Evolutionary conservation across 2,888 invertebrate species (phyloP).

Genomic region (Agriopis aurantiaria): DNA sequence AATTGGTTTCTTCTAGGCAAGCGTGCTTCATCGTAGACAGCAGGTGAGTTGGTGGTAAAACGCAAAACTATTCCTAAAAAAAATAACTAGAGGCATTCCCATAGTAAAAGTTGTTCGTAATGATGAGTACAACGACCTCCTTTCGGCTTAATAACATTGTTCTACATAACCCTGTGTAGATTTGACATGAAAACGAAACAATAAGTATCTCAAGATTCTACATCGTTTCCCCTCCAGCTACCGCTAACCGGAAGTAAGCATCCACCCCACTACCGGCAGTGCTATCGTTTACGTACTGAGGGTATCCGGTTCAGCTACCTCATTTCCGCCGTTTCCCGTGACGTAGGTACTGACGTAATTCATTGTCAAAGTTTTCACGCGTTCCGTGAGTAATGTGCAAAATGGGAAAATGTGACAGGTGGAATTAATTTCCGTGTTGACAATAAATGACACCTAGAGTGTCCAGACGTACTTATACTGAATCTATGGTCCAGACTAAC

Average conservation of each 20-base stretch:
- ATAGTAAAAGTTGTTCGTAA: too few species aligned
- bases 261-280: not conserved
- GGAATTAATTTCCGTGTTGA: conserved; percentile 1
- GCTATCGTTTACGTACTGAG: conserved; percentile 35
- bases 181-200: not conserved
- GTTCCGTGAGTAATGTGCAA: not conserved
- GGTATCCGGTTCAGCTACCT: conserved; percentile 51
- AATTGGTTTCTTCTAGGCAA: too few species aligned
- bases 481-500: too few species aligned
- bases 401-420: not conserved
- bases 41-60: too few species aligned
- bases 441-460: not conserved
- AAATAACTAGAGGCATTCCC: too few species aligned
- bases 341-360: conserved; percentile 2
- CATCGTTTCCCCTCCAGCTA: conserved; percentile 1
- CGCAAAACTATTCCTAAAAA: too few species aligned
- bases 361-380: conserved; percentile 21
- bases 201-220: not conserved
- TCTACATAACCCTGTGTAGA: too few species aligned
- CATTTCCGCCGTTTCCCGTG: conserved; percentile 48
- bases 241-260: conserved; percentile 28
- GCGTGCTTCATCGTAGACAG: too few species aligned
- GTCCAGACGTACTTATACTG: too few species aligned
- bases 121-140: too few species aligned
- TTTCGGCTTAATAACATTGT: too few species aligned